phyloP scores from a whole-genome alignment of 2,888 invertebrate species.

The Agrochola lychnidis region DNA sequence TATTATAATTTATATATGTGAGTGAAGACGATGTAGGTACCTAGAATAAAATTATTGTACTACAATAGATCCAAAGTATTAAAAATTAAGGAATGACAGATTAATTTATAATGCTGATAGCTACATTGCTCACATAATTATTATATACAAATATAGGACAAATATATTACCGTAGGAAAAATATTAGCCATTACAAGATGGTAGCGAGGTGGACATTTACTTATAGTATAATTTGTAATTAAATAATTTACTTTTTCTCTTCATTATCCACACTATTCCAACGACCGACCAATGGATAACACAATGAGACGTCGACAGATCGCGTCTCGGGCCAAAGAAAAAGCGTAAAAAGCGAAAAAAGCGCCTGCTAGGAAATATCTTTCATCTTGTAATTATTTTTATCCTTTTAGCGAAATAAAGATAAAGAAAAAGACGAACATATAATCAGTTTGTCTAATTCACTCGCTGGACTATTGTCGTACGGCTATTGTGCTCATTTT shows the following conservation, averaged over 20 bases:
- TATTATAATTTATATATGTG: no score
- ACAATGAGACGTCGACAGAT: conserved; percentile 84
- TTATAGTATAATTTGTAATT: background rate
- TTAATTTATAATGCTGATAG: no score
- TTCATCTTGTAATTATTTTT: conserved; percentile 91
- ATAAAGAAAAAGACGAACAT: conserved; percentile 77
- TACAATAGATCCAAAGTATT: no score
- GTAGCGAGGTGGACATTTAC: background rate
- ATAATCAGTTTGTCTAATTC: conserved; percentile 88
- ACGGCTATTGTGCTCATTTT: conserved; percentile 69
- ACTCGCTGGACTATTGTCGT: conserved; percentile 70
- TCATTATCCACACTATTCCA: conserved; percentile 69
- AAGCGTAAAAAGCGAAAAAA: conserved; percentile 77
- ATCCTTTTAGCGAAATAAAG: conserved; percentile 88
- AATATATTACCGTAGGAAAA: no score
- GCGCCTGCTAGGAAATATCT: conserved; percentile 80
- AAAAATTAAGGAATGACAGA: no score
- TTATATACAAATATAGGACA: no score
- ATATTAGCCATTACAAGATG: no score
- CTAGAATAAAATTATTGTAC: no score
- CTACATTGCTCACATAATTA: no score
- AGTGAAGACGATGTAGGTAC: no score
- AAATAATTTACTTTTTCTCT: background rate
- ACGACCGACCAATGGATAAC: conserved; percentile 80
- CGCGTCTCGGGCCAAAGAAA: conserved; percentile 77